Evolutionary conservation across 2,888 invertebrate genomes (phyloP).

Genomic region (Phaedon cochleariae): DNA sequence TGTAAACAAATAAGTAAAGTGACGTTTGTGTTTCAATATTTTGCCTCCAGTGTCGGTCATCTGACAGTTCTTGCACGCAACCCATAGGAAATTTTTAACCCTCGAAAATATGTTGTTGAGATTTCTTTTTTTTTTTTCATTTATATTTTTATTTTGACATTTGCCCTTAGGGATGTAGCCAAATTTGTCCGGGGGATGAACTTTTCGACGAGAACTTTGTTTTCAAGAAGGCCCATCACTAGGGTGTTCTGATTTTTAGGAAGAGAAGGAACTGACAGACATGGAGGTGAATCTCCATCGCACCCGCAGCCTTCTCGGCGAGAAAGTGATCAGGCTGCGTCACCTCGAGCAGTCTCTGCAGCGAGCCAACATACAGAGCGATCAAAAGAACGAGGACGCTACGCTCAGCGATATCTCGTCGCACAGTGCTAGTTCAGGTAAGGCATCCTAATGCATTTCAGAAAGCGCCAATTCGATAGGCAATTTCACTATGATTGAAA

Average conservation of each 20-base stretch:
- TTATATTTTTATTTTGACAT: constrained; percentile 5
- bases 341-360: constrained; percentile 82
- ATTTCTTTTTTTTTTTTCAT: constrained; percentile 8
- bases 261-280: constrained; percentile 83
- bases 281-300: constrained; percentile 85
- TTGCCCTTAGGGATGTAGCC: background rate
- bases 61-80: no score
- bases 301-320: constrained; percentile 80
- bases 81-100: no score
- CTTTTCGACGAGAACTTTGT: constrained; percentile 7
- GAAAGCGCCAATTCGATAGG: no score
- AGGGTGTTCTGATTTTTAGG: constrained; percentile 64
- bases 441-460: background rate
- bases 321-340: constrained; percentile 81
- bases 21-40: no score
- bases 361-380: constrained; percentile 64
- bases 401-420: constrained; percentile 74
- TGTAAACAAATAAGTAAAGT: no score
- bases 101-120: no score
- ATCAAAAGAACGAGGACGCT: constrained; percentile 65
- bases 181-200: background rate
- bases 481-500: no score
- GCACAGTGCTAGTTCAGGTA: constrained; percentile 68
- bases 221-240: constrained; percentile 14
- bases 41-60: no score